Conservation (phyloP, 2,888 invertebrate species). For the Acleris sparsana region DNA sequence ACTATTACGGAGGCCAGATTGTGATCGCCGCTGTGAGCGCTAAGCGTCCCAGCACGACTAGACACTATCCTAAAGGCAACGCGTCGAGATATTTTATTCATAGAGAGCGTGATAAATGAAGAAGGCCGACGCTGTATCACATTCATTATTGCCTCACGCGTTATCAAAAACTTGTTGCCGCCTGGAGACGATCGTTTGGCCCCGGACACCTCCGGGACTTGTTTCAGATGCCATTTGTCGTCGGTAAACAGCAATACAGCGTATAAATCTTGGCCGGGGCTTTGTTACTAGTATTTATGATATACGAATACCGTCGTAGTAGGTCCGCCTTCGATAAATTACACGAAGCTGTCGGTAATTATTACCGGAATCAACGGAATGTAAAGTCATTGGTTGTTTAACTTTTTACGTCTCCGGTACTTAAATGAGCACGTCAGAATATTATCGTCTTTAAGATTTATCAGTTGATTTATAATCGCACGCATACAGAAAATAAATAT, state of each 20-base stretch:
- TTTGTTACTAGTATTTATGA: slow-evolving; percentile 67
- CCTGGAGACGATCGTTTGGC: slow-evolving; percentile 62
- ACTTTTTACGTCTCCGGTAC: slow-evolving; percentile 22
- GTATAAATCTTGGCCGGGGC: slow-evolving; percentile 63
- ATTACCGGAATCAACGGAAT: slow-evolving; percentile 44
- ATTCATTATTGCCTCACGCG: slow-evolving; percentile 78
- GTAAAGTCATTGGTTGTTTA: slow-evolving; percentile 39
- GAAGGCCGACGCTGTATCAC: slow-evolving; percentile 72
- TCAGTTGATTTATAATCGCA: too few species aligned
- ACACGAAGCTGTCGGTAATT: slow-evolving; percentile 50
- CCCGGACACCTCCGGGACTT: slow-evolving; percentile 64
- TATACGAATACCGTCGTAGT: slow-evolving; percentile 49
- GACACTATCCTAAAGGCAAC: slow-evolving; percentile 71
- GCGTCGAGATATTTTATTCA: slow-evolving; percentile 79
- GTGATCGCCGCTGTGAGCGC: slow-evolving; percentile 66
- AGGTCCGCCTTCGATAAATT: slow-evolving; percentile 52
- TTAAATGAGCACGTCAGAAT: not conserved
- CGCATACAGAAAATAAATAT: too few species aligned
- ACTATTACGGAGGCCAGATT: slow-evolving; percentile 67
- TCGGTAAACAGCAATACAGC: slow-evolving; percentile 66
- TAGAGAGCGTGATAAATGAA: slow-evolving; percentile 78
- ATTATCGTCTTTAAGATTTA: too few species aligned
- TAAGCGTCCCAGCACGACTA: slow-evolving; percentile 71
- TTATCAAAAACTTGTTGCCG: slow-evolving; percentile 80
- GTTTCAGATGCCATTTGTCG: slow-evolving; percentile 70